Conservation (phyloP, 1,140 invertebrate species). For the Onthophagus taurus region DNA sequence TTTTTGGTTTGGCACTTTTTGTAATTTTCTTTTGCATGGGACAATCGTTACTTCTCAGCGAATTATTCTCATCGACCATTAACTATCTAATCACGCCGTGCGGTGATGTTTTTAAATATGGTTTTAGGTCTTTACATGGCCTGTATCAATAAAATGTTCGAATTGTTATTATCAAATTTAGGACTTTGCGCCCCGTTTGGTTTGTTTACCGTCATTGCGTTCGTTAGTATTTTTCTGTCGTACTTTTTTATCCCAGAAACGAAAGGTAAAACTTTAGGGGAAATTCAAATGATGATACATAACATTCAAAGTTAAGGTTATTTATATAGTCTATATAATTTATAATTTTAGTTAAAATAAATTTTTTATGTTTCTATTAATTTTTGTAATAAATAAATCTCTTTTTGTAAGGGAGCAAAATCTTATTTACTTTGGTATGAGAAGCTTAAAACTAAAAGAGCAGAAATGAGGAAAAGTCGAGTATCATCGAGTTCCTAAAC, state of each 20-base stretch:
- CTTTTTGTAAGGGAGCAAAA: too few species aligned
- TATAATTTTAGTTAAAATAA: too few species aligned
- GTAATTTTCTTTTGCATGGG: slow-evolving; percentile 1
- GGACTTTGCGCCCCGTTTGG: slow-evolving; percentile 6
- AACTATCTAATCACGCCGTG: slow-evolving; percentile 24
- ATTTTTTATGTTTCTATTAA: too few species aligned
- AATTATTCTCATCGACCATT: slow-evolving; percentile 10
- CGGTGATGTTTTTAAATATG: neutral
- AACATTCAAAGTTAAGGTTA: too few species aligned
- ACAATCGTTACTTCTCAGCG: slow-evolving; percentile 1
- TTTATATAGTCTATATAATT: too few species aligned
- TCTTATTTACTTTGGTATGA: too few species aligned
- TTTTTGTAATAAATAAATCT: too few species aligned
- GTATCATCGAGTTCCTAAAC: too few species aligned
- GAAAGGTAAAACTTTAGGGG: slow-evolving; percentile 12
- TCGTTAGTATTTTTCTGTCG: neutral
- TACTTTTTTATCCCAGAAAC: slow-evolving; percentile 11
- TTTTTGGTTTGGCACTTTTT: neutral
- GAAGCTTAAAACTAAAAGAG: too few species aligned
- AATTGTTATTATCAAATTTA: neutral
- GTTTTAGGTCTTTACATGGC: neutral
- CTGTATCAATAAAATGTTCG: neutral
- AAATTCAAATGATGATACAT: too few species aligned
- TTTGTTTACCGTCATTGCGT: neutral
- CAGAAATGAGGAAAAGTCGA: too few species aligned